These are phyloP conservation scores for Epinephelus fuscoguttatus DNA, from an alignment of 2,113 vertebrate species.

Conservation along the genomic window DNA sequence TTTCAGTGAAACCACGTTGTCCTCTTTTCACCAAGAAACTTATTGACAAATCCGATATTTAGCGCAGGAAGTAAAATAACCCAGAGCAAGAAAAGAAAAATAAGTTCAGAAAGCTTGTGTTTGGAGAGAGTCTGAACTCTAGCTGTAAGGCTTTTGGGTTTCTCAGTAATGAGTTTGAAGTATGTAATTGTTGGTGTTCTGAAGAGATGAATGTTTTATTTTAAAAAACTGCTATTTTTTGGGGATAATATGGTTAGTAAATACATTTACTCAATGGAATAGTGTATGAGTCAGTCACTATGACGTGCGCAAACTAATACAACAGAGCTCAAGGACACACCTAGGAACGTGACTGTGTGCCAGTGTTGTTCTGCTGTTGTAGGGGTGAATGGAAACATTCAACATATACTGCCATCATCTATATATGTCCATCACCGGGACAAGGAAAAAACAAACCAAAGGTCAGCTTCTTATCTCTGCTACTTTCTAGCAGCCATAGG, in stretches of 20 bases:
- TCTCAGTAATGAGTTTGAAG: constrained; percentile 18
- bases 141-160: background rate
- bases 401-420: too few species aligned
- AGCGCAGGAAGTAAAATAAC: constrained; percentile 39
- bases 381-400: too few species aligned
- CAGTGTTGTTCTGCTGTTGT: too few species aligned
- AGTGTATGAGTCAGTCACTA: too few species aligned
- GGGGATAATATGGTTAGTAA: background rate
- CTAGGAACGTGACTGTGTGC: too few species aligned
- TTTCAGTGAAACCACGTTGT: background rate
- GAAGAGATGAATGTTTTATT: background rate
- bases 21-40: constrained; percentile 8
- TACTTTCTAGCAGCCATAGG: too few species aligned
- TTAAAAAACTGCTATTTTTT: background rate
- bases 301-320: too few species aligned
- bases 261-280: too few species aligned
- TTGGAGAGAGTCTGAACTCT: constrained; percentile 6
- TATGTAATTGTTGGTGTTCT: background rate
- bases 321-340: too few species aligned
- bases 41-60: constrained; percentile 38
- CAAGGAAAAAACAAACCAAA: too few species aligned
- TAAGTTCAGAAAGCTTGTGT: background rate
- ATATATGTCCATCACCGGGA: too few species aligned
- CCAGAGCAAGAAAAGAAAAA: background rate
- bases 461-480: too few species aligned